Evolutionary conservation across 2,888 invertebrate genomes (phyloP), one percentile per base, ranked within the genome.

Genomic region (Calameuta filiformis): DNA sequence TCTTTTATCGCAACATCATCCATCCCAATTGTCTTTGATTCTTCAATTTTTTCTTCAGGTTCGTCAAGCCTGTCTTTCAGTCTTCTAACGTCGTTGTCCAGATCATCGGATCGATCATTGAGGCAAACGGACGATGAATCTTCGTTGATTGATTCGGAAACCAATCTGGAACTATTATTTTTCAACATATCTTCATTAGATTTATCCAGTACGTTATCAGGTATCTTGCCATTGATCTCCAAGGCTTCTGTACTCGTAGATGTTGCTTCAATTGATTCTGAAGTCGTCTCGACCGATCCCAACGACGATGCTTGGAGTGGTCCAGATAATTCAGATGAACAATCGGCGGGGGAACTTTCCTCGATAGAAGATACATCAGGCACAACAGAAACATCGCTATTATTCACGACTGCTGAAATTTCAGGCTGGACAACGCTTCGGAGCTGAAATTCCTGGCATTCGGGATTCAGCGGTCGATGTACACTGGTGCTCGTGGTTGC

Each of bases 381-480:
- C 56, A 56, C 1, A 56, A 56, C 56, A 56, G 23, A 9, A 56
- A 6, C 56, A 34, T 33, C 71, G 33, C 12, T 31, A 23, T 31
- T 34, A 31, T 71, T 31, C 12, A 12, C 31, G 34, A 31, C 34
- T 71, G 71, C 71, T 12, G 71, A 34, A 71, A 12, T 12, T 34
- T 71, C 71, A 34, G 34, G 12, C 71, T 71, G 33, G 71, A 34
- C 31, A 34, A 71, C 31, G 33, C 68, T 76, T n/a, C 79, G 76
- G 15, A 84, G 85, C 68, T 89, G 88, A 76, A 91, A 91, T 81
- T 91, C 91, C 83, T 90, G 87, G 79, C 90, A 91, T 79, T 91
- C 90, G 11, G 91, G 91, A 81, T 91, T 91, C 40, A 90, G 82
- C 9, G 87, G 89, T 77, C 85, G 86, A 81, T 82, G 83, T 69